A percentile compares a stretch with the other conserved stretches of the same genome.
Evolutionary conservation across 92 coral and sea anemone genomes (phyloP).

Genomic region (Palythoa grandis): DNA sequence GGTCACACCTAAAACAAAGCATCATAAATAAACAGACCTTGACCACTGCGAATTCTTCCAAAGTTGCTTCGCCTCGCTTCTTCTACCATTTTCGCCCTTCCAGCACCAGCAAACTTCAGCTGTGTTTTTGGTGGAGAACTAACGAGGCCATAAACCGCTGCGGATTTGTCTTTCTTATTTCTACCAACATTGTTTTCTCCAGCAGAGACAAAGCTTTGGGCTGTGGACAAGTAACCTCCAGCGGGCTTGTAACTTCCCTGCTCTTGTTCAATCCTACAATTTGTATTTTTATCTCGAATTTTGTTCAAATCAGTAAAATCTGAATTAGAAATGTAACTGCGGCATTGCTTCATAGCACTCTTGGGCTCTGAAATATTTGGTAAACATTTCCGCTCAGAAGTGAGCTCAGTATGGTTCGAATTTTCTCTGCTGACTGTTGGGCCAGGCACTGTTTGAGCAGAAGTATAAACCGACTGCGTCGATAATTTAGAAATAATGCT

Average conservation of each 20-base stretch:
- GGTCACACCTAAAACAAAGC: no score
- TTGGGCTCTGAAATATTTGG: background rate
- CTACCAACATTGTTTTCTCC: background rate
- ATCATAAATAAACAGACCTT: slow-evolving; percentile 10
- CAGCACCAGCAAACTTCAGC: slow-evolving; percentile 61
- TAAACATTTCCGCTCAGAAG: background rate
- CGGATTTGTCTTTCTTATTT: background rate
- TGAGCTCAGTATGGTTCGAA: background rate
- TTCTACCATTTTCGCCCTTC: slow-evolving; percentile 77
- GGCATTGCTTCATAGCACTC: background rate
- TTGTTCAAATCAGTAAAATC: background rate
- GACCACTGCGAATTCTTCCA: slow-evolving; percentile 64
- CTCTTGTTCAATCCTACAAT: background rate
- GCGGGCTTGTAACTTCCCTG: background rate
- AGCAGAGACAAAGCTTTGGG: background rate
- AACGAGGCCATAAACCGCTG: background rate
- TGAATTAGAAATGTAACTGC: background rate
- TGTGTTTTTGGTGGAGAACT: slow-evolving; percentile 12
- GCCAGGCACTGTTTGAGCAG: background rate
- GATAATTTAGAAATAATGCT: background rate
- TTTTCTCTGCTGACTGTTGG: background rate
- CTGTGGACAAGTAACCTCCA: background rate
- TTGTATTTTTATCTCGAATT: background rate
- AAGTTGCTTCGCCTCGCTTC: slow-evolving; percentile 82
- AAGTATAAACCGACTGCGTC: background rate